Percentiles rank a stretch among this genome's conserved stretches.
Conservation (phyloP, 2,113 vertebrate species). For the Ursus arctos region DNA sequence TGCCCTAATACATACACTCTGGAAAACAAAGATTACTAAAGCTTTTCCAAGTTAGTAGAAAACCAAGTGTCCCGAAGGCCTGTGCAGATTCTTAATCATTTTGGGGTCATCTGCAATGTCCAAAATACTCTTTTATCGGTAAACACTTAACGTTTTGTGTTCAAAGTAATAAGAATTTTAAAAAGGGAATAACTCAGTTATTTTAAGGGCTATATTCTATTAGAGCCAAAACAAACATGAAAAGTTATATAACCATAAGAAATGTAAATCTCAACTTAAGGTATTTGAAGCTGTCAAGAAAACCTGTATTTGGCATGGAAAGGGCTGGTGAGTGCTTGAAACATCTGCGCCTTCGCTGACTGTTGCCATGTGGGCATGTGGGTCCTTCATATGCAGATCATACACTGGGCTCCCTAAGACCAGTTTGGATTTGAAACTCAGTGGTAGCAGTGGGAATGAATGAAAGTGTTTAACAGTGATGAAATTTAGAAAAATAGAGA, state of each 20-base stretch:
- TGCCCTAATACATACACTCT: background rate
- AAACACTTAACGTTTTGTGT: background rate
- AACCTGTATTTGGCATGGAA: background rate
- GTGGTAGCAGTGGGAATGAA: background rate
- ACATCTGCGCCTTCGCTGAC: background rate
- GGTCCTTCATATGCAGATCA: background rate
- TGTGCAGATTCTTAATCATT: background rate
- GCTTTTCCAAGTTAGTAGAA: background rate
- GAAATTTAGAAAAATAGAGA: slow-evolving; percentile 52
- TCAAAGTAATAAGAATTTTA: background rate
- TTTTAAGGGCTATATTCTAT: slow-evolving; percentile 2
- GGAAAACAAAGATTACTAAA: background rate
- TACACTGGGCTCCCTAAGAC: background rate
- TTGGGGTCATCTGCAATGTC: background rate
- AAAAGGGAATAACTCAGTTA: background rate
- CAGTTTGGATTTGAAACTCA: slow-evolving; percentile 25
- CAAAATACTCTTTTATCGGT: background rate
- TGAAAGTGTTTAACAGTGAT: background rate
- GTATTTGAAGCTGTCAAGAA: background rate
- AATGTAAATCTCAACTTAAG: background rate
- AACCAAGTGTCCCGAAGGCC: background rate
- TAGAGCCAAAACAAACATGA: background rate
- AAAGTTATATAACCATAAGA: background rate
- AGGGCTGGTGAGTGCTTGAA: background rate
- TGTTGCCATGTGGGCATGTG: background rate